Evolutionary conservation across 2,888 invertebrate genomes (phyloP), one percentile per base, ranked within the genome.

Genomic region (Corbicula japonica): DNA sequence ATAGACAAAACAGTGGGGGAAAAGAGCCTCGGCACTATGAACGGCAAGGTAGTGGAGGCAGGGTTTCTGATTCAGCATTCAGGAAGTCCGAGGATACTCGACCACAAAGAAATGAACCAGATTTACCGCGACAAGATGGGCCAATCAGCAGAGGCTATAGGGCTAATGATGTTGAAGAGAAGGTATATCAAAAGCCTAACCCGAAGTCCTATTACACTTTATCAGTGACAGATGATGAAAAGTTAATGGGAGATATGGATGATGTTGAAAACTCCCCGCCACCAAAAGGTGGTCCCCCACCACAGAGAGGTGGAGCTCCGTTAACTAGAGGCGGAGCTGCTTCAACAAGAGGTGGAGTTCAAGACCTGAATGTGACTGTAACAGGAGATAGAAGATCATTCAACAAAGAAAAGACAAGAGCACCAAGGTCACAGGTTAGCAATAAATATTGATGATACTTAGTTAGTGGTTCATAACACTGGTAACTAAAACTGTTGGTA

Each of bases 151-250:
- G 72, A 32, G 50, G 50, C 21, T 38, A 28, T 18, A 50, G 50
- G 38, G 38, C 48, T 38, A n/a, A 21, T 41, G 44, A 72, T 30
- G 26, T 62, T 5, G 28, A 48, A 10, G 61, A 35, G n/a, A 48
- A 52, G 23, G 12, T 30, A 23, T 81, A 76, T 30, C 62, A 66
- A 18, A 81, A 81, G 54, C 81, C 81, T 8, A 54, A 76, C 0
- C 81, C 81, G 3, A 83, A 83, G 50, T 83, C 83, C 0, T 83
- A 83, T 54, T 83, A 83, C 56, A 76, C 79, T 0, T 54, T 83
- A 2, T 83, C 83, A 1, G 72, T 76, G 1, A 63, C 72, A 18
- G 73, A 72, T 26, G 83, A 83, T 54, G 80, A 80, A 30, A 72
- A 72, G 41, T n/a, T 68, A 12, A 28, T 62, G 12, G 71, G 62